phyloP scores from a whole-genome alignment of 1,140 invertebrate genomes.

The Drosophila pandora region DNA sequence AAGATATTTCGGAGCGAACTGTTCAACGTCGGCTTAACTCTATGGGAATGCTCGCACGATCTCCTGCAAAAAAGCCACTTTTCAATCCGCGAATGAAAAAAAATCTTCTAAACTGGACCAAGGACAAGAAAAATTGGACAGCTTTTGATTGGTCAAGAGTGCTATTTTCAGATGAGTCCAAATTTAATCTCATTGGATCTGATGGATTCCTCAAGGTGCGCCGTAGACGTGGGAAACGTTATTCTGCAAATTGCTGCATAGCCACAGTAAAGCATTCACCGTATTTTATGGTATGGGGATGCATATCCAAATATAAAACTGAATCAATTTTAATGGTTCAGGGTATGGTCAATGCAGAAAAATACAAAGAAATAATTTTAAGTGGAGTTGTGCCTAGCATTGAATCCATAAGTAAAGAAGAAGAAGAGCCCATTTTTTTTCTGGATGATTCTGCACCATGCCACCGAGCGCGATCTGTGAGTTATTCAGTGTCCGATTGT shows the following conservation, averaged over 20 bases:
- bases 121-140: not conserved
- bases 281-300: constrained; percentile 21
- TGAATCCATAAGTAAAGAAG: no score
- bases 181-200: constrained; percentile 5
- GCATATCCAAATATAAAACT: constrained; percentile 25
- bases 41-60: not conserved
- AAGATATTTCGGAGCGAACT: not conserved
- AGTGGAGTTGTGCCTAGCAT: no score
- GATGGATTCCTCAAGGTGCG: constrained; percentile 2
- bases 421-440: no score
- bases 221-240: not conserved
- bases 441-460: no score
- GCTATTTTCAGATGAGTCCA: constrained; percentile 13
- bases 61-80: constrained; percentile 5
- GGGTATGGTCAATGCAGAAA: no score
- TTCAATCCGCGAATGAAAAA: not conserved
- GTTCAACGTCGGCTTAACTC: constrained; percentile 3
- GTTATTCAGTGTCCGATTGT: no score
- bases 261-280: constrained; percentile 1
- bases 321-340: constrained; percentile 27
- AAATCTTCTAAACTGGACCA: constrained; percentile 6
- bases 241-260: no score
- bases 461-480: no score
- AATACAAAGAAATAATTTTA: no score
- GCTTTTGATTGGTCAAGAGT: constrained; percentile 10